Percentiles rank a stretch among this genome's conserved stretches.
phyloP scores from a whole-genome alignment of 2,888 invertebrate species.

The Melinopterus prodromus region DNA sequence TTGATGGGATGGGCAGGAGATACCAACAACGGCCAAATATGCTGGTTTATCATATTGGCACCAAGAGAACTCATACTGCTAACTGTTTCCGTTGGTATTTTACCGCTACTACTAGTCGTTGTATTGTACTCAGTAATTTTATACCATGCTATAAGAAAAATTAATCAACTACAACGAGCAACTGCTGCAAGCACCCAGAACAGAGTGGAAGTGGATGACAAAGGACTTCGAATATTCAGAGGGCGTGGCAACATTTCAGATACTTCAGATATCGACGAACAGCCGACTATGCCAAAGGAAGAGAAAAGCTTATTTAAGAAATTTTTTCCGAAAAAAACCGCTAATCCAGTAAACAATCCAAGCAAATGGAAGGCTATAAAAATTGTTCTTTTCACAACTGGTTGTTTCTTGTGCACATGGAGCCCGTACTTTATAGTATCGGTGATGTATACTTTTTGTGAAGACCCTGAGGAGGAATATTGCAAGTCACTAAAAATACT shows the following conservation, averaged over 20 bases:
- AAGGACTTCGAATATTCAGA: constrained; percentile 48
- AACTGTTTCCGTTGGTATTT: constrained; percentile 65
- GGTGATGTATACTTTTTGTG: constrained; percentile 65
- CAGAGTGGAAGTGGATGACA: constrained; percentile 29
- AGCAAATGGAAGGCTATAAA: constrained; percentile 70
- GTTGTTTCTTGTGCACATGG: constrained; percentile 70
- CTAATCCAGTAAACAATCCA: constrained; percentile 48
- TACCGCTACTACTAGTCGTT: constrained; percentile 62
- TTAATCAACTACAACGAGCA: constrained; percentile 61
- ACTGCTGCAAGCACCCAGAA: constrained; percentile 43
- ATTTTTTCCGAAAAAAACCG: constrained; percentile 44
- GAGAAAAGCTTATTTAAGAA: constrained; percentile 44
- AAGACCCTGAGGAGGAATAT: constrained; percentile 55
- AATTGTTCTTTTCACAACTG: constrained; percentile 69
- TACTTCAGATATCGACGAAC: constrained; percentile 50
- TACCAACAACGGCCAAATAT: constrained; percentile 63
- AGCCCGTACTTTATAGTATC: constrained; percentile 69
- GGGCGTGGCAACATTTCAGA: constrained; percentile 40
- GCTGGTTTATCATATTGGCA: constrained; percentile 67
- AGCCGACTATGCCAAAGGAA: constrained; percentile 45
- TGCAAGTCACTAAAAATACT: constrained; percentile 64
- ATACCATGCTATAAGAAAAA: constrained; percentile 66
- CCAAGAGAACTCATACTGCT: constrained; percentile 66
- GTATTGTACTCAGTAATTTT: constrained; percentile 69
- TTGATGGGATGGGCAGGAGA: constrained; percentile 67